Conservation (phyloP, 2,113 vertebrate species). For the Scytalopus superciliaris region DNA sequence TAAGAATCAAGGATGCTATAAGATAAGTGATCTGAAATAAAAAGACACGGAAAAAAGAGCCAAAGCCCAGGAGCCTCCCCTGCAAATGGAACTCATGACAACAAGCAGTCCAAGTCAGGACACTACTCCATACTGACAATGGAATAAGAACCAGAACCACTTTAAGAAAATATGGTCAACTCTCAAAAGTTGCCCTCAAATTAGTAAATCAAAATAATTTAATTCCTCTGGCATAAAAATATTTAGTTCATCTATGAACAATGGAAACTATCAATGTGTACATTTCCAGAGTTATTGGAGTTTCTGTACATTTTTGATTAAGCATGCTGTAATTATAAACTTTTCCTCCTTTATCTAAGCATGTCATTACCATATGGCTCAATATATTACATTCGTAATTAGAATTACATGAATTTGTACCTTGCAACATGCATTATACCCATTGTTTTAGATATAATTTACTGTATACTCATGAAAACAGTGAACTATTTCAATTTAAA, state of each 20-base stretch:
- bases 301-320: not conserved
- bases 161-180: not conserved
- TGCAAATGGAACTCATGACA: accelerated
- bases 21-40: not conserved
- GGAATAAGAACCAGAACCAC: not conserved
- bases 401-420: not conserved
- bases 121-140: not conserved
- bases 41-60: not conserved
- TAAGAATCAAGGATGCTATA: not conserved
- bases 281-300: not conserved
- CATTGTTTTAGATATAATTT: not conserved
- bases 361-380: not conserved
- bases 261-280: not conserved
- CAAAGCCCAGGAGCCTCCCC: not conserved
- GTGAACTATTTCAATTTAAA: not conserved
- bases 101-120: not conserved
- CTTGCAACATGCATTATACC: not conserved
- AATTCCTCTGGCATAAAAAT: not conserved
- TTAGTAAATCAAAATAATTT: not conserved
- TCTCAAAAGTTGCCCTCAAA: not conserved
- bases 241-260: not conserved
- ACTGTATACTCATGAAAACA: not conserved
- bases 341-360: not conserved
- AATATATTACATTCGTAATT: not conserved
- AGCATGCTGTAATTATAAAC: not conserved